Evolutionary conservation across 2,888 invertebrate species (phyloP), one percentile per base, ranked within the genome.

Genomic region (Boloria selene): DNA sequence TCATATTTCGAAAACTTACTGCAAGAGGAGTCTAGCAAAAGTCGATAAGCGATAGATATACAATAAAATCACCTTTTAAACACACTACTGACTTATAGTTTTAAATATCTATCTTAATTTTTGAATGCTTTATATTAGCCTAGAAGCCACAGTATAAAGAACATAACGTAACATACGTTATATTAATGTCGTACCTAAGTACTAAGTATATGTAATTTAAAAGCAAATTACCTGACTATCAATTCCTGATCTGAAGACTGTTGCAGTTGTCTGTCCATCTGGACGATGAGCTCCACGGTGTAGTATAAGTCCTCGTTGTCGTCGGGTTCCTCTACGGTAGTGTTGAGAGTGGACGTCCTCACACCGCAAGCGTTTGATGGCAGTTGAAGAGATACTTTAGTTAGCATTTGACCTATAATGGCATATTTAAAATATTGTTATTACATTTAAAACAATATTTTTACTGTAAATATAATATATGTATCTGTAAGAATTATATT

Each of bases 181-280:
- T n/a, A n/a, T n/a, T n/a, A n/a, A n/a, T n/a, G n/a, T n/a, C n/a
- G n/a, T n/a, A n/a, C n/a, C n/a, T n/a, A n/a, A n/a, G n/a, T n/a
- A n/a, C n/a, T n/a, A n/a, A n/a, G n/a, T n/a, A 49, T 54, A 17
- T 45, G 7, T 49, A 22, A 22, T 22, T 22, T 22, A 22, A 22
- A 22, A 22, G 22, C 22, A 22, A 22, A 70, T 72, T 71, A 90
- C 91, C 89, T 87, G 7, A 95, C 93, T 14, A 93, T 86, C 61
- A 94, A 87, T 75, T 95, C 94, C 76, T 95, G 95, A 77, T 96
- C 96, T 0, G 94, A 94, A 53, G 95, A 94, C 84, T 96, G 96
- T 73, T 95, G 94, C 58, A 96, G 87, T 77, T 95, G 94, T 67
- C 93, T 92, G 77, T 96, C 96, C 93, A 95, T 96, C 82, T 96